Conservation (phyloP, 2,888 invertebrate genomes). For the Diaphora mendica region DNA sequence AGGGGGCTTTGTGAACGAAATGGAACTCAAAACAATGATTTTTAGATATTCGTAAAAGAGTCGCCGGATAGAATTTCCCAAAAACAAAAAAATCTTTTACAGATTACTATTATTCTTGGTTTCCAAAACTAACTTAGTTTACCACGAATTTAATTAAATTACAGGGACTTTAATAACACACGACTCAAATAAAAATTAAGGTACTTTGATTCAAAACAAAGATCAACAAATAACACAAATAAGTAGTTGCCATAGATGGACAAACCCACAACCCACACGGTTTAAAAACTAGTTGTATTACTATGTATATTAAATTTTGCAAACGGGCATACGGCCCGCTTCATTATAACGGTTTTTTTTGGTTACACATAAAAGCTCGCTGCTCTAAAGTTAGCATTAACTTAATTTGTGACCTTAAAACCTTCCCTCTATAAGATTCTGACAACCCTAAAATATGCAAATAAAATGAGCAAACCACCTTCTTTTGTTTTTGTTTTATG, state of each 20-base stretch:
- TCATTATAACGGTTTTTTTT: background rate
- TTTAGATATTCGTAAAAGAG: no score
- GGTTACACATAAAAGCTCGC: background rate
- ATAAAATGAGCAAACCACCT: no score
- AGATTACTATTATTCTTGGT: background rate
- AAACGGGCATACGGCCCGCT: background rate
- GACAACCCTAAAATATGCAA: background rate
- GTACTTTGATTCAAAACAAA: background rate
- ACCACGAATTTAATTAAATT: background rate
- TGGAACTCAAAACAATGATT: no score
- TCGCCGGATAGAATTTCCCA: no score
- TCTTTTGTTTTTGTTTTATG: no score
- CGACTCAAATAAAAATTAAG: background rate
- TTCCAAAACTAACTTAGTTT: background rate
- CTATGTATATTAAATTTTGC: background rate
- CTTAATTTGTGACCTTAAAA: background rate
- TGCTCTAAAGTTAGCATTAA: background rate
- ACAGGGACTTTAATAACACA: background rate
- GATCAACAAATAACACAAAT: background rate
- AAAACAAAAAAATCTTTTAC: no score
- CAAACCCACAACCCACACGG: constrained; percentile 1
- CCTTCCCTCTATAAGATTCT: background rate
- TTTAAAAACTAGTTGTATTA: background rate
- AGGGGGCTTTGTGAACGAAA: no score
- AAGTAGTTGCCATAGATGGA: background rate